A percentile compares a stretch with the other conserved stretches of the same genome.
phyloP scores from a whole-genome alignment of 1,140 invertebrate species.

The Telenomus remus region DNA sequence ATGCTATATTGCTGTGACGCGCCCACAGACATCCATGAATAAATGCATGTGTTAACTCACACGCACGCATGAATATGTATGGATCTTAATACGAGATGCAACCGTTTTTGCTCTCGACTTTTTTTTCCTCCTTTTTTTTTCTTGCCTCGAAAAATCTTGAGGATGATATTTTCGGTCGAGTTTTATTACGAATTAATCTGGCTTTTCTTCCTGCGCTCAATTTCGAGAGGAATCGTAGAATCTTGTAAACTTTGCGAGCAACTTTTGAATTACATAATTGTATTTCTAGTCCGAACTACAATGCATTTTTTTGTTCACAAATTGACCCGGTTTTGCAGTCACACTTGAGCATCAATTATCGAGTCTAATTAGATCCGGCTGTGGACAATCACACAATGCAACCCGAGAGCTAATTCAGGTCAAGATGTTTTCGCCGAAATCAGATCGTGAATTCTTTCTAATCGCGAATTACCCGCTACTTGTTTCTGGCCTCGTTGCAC shows the following conservation, averaged over 20 bases:
- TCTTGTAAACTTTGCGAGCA: too few relatives aligned
- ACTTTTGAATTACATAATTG: too few relatives aligned
- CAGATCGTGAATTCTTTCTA: slow-evolving; percentile 2
- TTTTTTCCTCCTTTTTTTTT: too few relatives aligned
- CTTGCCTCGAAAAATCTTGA: too few relatives aligned
- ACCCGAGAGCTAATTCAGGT: slow-evolving; percentile 9
- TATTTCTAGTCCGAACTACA: too few relatives aligned
- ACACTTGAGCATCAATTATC: slow-evolving; percentile 9
- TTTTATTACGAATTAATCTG: too few relatives aligned
- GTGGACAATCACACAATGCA: neutral
- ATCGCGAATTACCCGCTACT: neutral
- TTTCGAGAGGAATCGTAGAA: too few relatives aligned
- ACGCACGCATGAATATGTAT: neutral
- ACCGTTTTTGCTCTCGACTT: too few relatives aligned
- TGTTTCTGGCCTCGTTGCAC: neutral
- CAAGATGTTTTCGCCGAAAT: slow-evolving; percentile 10
- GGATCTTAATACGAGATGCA: too few relatives aligned
- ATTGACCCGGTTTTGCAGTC: slow-evolving; percentile 15
- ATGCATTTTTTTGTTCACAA: too few relatives aligned
- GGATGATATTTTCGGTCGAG: too few relatives aligned
- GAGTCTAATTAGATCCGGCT: slow-evolving; percentile 15
- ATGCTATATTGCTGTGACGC: slow-evolving; percentile 28
- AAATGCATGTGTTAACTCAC: neutral
- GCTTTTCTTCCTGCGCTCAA: neutral
- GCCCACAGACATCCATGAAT: neutral